A percentile compares a stretch with the other conserved stretches of the same genome.
These are phyloP conservation scores for Deilephila elpenor DNA, from an alignment of 2,888 invertebrate genomes.

Conservation along the genomic window DNA sequence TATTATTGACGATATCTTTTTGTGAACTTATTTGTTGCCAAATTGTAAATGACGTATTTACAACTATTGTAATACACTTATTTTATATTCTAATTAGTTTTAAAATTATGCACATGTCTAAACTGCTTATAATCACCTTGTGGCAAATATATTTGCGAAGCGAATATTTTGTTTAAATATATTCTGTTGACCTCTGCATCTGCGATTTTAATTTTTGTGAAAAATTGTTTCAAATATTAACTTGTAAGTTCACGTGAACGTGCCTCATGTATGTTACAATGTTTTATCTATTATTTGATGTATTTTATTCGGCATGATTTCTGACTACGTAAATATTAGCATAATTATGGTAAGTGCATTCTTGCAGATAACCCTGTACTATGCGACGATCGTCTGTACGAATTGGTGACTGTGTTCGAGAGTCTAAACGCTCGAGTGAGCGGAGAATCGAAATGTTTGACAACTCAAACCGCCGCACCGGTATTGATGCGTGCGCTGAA, in stretches of 20 bases:
- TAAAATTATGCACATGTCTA: constrained; percentile 2
- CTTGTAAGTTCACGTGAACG: background rate
- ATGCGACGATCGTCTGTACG: constrained; percentile 89
- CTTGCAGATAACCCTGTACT: constrained; percentile 91
- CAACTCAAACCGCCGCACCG: constrained; percentile 63
- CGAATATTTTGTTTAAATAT: constrained; percentile 36
- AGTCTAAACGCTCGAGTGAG: constrained; percentile 89
- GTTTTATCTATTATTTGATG: background rate
- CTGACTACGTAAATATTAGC: background rate
- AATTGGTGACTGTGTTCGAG: constrained; percentile 88
- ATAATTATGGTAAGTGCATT: constrained; percentile 28
- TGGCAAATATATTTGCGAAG: constrained; percentile 33
- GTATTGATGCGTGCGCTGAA: constrained; percentile 69
- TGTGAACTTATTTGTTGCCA: background rate
- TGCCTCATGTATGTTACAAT: background rate
- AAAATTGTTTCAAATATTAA: background rate
- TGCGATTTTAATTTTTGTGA: constrained; percentile 23
- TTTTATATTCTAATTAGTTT: constrained; percentile 1
- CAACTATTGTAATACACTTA: background rate
- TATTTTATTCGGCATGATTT: background rate
- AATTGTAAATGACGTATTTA: background rate
- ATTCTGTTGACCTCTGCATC: constrained; percentile 27
- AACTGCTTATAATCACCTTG: constrained; percentile 1
- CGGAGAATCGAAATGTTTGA: constrained; percentile 86
- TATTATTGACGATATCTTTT: background rate